These are phyloP conservation scores for Cyclina sinensis DNA, from an alignment of 1,140 invertebrate species.

Conservation along the genomic window DNA sequence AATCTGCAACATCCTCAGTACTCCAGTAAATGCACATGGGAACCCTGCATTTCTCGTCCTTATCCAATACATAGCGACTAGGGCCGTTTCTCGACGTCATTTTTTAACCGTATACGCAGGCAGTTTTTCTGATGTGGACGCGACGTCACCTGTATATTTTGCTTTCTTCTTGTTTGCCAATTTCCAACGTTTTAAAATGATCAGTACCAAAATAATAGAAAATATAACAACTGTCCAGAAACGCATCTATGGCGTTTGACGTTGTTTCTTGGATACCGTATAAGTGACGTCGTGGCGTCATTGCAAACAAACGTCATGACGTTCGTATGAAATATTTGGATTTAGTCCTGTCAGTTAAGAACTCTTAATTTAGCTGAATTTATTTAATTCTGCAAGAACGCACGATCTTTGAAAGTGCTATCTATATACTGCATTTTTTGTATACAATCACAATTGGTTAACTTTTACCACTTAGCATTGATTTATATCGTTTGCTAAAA, in stretches of 20 bases:
- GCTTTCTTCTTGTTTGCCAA: background rate
- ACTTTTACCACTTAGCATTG: too few relatives aligned
- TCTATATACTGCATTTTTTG: too few relatives aligned
- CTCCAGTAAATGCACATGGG: slow-evolving; percentile 55
- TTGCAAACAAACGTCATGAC: background rate
- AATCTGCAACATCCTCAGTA: slow-evolving; percentile 21
- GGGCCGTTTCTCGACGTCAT: background rate
- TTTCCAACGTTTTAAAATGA: background rate
- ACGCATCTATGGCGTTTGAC: background rate
- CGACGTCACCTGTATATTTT: too few relatives aligned
- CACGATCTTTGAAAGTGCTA: too few relatives aligned
- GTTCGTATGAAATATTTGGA: too few relatives aligned
- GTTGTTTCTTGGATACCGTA: background rate
- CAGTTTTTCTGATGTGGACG: too few relatives aligned
- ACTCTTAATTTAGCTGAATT: too few relatives aligned
- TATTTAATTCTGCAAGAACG: too few relatives aligned
- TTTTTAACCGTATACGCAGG: background rate
- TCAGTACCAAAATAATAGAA: background rate
- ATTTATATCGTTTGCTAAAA: too few relatives aligned
- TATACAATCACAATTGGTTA: too few relatives aligned
- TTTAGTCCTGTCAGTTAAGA: too few relatives aligned
- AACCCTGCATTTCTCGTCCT: slow-evolving; percentile 22
- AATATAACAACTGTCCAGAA: background rate
- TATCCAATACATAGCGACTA: background rate
- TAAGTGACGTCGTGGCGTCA: background rate